phyloP scores from a whole-genome alignment of 2,113 vertebrate species.

The Zosterops hypoxanthus region DNA sequence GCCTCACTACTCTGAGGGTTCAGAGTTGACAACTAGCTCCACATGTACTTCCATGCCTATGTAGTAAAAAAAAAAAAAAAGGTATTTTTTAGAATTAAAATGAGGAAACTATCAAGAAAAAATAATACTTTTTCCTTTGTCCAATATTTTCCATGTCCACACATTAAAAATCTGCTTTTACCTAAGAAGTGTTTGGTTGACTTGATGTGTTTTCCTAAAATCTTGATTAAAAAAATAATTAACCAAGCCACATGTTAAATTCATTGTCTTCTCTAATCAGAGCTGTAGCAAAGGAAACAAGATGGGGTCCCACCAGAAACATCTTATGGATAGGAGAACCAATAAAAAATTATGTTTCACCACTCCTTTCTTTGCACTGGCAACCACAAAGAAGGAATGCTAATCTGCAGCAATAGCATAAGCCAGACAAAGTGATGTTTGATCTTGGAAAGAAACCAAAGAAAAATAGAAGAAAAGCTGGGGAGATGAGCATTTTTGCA shows the following conservation, averaged over 20 bases:
- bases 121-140: background rate
- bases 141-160: background rate
- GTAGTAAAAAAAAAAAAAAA: background rate
- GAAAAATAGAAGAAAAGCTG: background rate
- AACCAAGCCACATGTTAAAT: background rate
- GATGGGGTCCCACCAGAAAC: background rate
- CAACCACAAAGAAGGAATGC: background rate
- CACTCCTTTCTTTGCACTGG: background rate
- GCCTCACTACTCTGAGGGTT: background rate
- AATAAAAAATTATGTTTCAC: background rate
- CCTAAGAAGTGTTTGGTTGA: background rate
- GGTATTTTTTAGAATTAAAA: background rate
- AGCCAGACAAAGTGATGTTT: background rate
- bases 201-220: background rate
- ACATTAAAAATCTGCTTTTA: background rate
- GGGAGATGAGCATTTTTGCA: background rate
- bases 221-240: background rate
- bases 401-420: background rate
- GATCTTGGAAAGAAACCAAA: background rate
- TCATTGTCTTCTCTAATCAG: background rate
- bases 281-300: background rate
- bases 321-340: background rate
- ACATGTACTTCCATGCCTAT: background rate
- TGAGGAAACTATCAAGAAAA: background rate
- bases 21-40: background rate